Base-by-base conservation (phyloP, 2,888 invertebrate genomes). In the Phaonia tiefii region DNA sequence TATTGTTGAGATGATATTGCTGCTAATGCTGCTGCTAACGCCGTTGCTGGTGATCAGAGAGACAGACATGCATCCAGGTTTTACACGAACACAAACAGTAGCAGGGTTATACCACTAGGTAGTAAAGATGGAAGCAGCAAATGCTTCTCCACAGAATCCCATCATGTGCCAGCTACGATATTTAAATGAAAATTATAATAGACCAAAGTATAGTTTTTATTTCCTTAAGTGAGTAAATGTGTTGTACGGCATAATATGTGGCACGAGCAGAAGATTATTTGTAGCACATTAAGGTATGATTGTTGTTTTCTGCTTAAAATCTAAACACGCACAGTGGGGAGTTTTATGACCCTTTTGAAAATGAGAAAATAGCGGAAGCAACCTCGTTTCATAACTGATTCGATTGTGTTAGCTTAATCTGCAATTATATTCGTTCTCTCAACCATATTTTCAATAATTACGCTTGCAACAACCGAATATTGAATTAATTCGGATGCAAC, bases 1-100 rank as follows among this genome's bases (percentile, higher is more conserved):
- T 74, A 74, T 77, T 77, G 42, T 26, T 20, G 51, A 25, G 15
- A 22, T 67, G 25, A 31, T 49, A 8, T 42, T 58, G 26, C 44
- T 56, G 67, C 25, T 46, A 44, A 20, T 37, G 70, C 17, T 58
- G 60, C 26, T 44, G 42, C 66, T 63, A 51, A 46, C 56, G 56
- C 22, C 26, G 25, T 49, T 80, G 69, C 20, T 39, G 37, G 42
- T 80, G 69, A 77, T 80, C 70, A 44, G 20, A 70, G 13, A 49
- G 17, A 37, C 63, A 22, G 42, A 66, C 31, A 75, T 13, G 49
- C 63, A 58, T 17, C n/a, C 22, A 42, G 44, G 39, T 74, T 44
- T 44, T n/a, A n/a, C n/a, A n/a, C n/a, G 54, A 54, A 56, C 56
- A 58, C 49, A 80, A 75, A 75, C 80, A 73, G 80, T 80, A 80